These are phyloP conservation scores for Exephanes ischioxanthus DNA, from an alignment of 2,888 invertebrate species.

Conservation along the genomic window DNA sequence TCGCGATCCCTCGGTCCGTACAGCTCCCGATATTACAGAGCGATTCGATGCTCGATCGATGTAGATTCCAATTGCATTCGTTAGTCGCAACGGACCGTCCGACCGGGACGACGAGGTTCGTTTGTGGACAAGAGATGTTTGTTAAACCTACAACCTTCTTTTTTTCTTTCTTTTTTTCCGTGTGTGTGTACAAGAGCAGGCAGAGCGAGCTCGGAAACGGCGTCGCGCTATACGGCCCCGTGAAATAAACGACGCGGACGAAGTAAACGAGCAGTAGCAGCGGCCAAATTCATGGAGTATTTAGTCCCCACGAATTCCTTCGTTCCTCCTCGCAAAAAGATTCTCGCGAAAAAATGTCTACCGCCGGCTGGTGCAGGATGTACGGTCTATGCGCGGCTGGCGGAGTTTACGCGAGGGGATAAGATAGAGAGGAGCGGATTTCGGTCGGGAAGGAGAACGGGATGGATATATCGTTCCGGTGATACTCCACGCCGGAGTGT, in stretches of 20 bases:
- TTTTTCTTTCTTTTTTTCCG: background rate
- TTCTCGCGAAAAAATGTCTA: slow-evolving; percentile 32
- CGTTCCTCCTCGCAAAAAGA: background rate
- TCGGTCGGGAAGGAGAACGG: background rate
- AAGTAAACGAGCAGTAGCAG: slow-evolving; percentile 39
- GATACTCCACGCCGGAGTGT: slow-evolving; percentile 14
- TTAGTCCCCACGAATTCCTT: slow-evolving; percentile 51
- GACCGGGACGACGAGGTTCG: background rate
- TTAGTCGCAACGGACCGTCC: slow-evolving; percentile 7
- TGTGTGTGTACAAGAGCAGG: no score
- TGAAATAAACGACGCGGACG: slow-evolving; percentile 45
- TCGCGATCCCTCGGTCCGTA: background rate
- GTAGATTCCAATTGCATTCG: slow-evolving; percentile 49
- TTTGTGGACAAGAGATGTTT: background rate
- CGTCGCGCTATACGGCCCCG: slow-evolving; percentile 4
- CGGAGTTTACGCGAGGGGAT: slow-evolving; percentile 16
- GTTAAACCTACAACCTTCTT: background rate
- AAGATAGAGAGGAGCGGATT: background rate
- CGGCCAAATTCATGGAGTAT: slow-evolving; percentile 51
- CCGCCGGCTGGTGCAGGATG: background rate
- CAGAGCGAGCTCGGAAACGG: no score
- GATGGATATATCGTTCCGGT: slow-evolving; percentile 7
- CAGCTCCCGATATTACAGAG: slow-evolving; percentile 18
- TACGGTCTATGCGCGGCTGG: slow-evolving; percentile 12
- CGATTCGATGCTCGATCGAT: slow-evolving; percentile 8